phyloP scores from a whole-genome alignment of 2,113 vertebrate genomes.

The Neomonachus schauinslandi region DNA sequence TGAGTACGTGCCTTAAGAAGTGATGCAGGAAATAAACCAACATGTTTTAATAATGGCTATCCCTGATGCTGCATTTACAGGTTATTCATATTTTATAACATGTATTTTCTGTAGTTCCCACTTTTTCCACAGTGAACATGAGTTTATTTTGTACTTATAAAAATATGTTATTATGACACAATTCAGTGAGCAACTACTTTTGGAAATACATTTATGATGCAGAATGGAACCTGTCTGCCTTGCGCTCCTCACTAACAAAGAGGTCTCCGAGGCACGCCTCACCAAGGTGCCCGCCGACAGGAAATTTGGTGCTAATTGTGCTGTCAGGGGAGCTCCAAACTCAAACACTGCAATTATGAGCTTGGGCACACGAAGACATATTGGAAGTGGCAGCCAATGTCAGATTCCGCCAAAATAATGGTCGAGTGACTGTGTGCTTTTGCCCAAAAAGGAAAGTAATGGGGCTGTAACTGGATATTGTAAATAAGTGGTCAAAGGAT shows the following conservation, averaged over 20 bases:
- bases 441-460: constrained; percentile 52
- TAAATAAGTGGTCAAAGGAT: constrained; percentile 52
- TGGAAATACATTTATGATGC: background rate
- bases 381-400: constrained; percentile 24
- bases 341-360: background rate
- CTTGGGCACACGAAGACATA: background rate
- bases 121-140: background rate
- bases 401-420: background rate
- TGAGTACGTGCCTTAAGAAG: background rate
- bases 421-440: constrained; percentile 13
- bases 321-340: background rate
- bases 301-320: background rate
- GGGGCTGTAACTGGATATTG: constrained; percentile 35
- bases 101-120: background rate
- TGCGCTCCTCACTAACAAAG: background rate
- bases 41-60: background rate
- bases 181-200: constrained; percentile 35
- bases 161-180: background rate
- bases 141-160: background rate
- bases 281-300: rapidly evolving
- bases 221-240: background rate
- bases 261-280: background rate
- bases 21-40: background rate
- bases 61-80: background rate
- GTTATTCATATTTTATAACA: background rate